phyloP scores from a whole-genome alignment of 2,888 invertebrate genomes.

The Stratiomys singularior region DNA sequence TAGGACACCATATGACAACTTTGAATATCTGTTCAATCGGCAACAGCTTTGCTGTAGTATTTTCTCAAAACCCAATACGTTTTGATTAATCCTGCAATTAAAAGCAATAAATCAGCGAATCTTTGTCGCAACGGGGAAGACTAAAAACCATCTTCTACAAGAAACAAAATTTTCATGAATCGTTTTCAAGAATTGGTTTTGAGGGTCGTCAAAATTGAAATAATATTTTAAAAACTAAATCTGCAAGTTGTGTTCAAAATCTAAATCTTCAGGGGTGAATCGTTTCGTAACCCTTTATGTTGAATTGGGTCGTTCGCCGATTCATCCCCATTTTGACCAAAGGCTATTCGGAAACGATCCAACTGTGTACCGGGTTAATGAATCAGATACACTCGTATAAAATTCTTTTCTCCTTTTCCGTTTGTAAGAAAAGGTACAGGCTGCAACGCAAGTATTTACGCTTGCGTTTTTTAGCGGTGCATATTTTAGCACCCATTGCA shows the following conservation, averaged over 20 bases:
- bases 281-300: background rate
- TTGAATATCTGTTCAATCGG: background rate
- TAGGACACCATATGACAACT: slow-evolving; percentile 4
- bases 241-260: background rate
- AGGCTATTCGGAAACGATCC: slow-evolving; percentile 47
- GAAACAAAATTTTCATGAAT: no score
- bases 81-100: slow-evolving; percentile 25
- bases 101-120: slow-evolving; percentile 21
- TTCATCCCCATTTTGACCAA: slow-evolving; percentile 43
- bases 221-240: background rate
- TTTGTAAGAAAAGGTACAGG: background rate
- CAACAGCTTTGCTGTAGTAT: background rate
- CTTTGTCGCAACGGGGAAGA: slow-evolving; percentile 6
- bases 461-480: no score
- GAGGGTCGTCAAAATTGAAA: background rate
- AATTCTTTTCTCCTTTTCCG: background rate
- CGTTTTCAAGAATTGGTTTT: background rate
- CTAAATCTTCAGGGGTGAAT: background rate
- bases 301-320: background rate
- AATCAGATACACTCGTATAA: slow-evolving; percentile 33
- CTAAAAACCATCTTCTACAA: no score
- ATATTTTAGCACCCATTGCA: no score
- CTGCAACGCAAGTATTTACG: background rate
- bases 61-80: slow-evolving; percentile 12
- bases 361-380: slow-evolving; percentile 25